Conservation (phyloP, 1,140 invertebrate species). For the Linepithema humile region DNA sequence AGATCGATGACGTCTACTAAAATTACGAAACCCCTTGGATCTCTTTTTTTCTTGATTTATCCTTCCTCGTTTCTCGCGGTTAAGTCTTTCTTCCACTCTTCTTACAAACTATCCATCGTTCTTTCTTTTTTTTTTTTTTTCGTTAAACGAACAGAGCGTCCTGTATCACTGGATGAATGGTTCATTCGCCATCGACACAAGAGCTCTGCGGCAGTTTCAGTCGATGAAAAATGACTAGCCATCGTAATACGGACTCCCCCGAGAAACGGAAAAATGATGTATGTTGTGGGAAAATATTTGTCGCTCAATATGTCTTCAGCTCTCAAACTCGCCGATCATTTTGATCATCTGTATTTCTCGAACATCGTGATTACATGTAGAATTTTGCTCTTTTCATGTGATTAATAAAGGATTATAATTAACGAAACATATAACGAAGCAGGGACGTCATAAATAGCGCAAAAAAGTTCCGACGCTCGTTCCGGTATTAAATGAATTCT, state of each 20-base stretch:
- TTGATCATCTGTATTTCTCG: neutral
- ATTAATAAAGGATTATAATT: slow-evolving; percentile 47
- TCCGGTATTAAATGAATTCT: slow-evolving; percentile 66
- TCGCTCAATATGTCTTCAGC: neutral
- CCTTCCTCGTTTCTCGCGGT: slow-evolving; percentile 63
- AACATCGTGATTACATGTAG: neutral
- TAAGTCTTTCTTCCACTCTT: slow-evolving; percentile 44
- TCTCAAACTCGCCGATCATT: neutral
- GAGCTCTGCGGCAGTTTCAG: neutral
- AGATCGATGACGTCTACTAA: slow-evolving; percentile 75
- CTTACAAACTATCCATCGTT: neutral
- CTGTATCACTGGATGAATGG: slow-evolving; percentile 13
- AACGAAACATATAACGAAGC: slow-evolving; percentile 18
- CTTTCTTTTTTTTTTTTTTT: slow-evolving; percentile 15
- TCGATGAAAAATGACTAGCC: slow-evolving; percentile 68
- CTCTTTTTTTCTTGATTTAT: slow-evolving; percentile 70
- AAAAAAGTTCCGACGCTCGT: slow-evolving; percentile 61
- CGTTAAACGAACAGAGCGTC: slow-evolving; percentile 42
- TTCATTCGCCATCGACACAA: slow-evolving; percentile 48
- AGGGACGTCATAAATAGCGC: slow-evolving; percentile 22
- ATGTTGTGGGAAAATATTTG: slow-evolving; percentile 39
- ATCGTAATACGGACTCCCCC: slow-evolving; percentile 24
- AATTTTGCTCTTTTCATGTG: neutral
- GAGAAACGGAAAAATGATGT: slow-evolving; percentile 1
- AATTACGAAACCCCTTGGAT: slow-evolving; percentile 80